phyloP scores from a whole-genome alignment of 2,797 vertebrate genomes.

The Bufotes viridis region DNA sequence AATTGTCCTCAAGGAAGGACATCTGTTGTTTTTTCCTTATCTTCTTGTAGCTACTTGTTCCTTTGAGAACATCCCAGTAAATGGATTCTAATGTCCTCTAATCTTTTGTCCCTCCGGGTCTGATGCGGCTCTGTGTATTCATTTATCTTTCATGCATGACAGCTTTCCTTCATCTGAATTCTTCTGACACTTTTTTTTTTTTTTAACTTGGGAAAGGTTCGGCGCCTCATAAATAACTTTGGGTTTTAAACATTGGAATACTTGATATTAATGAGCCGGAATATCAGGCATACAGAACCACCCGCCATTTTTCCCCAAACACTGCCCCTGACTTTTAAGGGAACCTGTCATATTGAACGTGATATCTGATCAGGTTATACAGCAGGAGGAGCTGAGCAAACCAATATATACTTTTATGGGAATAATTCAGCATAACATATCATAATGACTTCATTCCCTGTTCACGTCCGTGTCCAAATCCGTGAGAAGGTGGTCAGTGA shows the following conservation, averaged over 20 bases:
- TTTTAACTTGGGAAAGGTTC: constrained; percentile 16
- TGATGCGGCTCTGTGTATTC: constrained; percentile 54
- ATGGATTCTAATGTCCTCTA: constrained; percentile 62
- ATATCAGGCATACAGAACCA: neutral
- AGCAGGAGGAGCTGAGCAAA: no score
- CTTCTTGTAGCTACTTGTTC: constrained; percentile 61
- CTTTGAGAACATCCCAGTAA: constrained; percentile 56
- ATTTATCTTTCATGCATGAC: constrained; percentile 61
- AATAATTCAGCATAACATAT: no score
- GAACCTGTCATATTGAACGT: no score
- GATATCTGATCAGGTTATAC: no score
- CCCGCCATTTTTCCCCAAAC: no score
- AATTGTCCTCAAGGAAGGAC: constrained; percentile 58
- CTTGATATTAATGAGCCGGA: neutral
- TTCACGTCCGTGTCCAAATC: no score
- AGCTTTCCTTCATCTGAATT: constrained; percentile 57
- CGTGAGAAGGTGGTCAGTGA: no score
- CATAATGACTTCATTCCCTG: no score
- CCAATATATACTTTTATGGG: no score
- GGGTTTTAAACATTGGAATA: constrained; percentile 3
- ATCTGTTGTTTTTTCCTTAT: constrained; percentile 62
- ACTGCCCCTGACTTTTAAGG: neutral
- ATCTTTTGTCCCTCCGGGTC: constrained; percentile 60
- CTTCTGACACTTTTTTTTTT: constrained; percentile 35
- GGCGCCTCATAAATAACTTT: constrained; percentile 26